A percentile compares a stretch with the other conserved stretches of the same genome.
These are phyloP conservation scores for Drosophila histrio DNA, from an alignment of 2,888 invertebrate species.

Conservation along the genomic window DNA sequence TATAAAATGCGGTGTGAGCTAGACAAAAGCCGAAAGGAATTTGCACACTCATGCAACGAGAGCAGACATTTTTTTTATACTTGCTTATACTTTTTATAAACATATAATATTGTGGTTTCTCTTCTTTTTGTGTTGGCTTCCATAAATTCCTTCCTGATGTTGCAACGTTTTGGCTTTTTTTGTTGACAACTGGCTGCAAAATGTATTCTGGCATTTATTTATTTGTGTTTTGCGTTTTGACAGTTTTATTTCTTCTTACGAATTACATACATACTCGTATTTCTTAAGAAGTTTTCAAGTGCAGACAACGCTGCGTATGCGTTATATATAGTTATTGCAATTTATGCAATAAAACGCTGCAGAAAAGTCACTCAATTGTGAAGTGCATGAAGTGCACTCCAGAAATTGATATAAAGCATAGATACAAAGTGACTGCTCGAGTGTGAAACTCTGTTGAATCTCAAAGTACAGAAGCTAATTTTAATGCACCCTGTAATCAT, in stretches of 20 bases:
- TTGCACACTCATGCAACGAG: slow-evolving; percentile 61
- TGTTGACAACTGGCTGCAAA: slow-evolving; percentile 70
- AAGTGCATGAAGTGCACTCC: slow-evolving; percentile 1
- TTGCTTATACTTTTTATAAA: background rate
- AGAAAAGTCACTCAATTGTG: slow-evolving; percentile 14
- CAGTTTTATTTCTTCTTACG: slow-evolving; percentile 65
- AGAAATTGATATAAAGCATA: background rate
- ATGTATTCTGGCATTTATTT: slow-evolving; percentile 68
- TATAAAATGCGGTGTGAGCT: slow-evolving; percentile 67
- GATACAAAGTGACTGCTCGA: slow-evolving; percentile 15
- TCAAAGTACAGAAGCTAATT: background rate
- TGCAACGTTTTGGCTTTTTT: slow-evolving; percentile 28
- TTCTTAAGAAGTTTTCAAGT: slow-evolving; percentile 38
- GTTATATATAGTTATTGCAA: slow-evolving; percentile 31
- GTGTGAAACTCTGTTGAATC: background rate
- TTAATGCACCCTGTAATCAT: background rate
- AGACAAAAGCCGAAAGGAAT: slow-evolving; percentile 77
- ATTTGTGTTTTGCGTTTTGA: slow-evolving; percentile 67
- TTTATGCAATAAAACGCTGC: slow-evolving; percentile 25
- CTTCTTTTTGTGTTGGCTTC: slow-evolving; percentile 35
- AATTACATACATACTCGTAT: slow-evolving; percentile 1
- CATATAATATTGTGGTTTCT: slow-evolving; percentile 17
- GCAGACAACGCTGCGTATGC: slow-evolving; percentile 60
- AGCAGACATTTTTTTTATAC: slow-evolving; percentile 35
- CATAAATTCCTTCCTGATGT: slow-evolving; percentile 67